Conservation (phyloP, 2,113 vertebrate species). For the Scophthalmus maximus region DNA sequence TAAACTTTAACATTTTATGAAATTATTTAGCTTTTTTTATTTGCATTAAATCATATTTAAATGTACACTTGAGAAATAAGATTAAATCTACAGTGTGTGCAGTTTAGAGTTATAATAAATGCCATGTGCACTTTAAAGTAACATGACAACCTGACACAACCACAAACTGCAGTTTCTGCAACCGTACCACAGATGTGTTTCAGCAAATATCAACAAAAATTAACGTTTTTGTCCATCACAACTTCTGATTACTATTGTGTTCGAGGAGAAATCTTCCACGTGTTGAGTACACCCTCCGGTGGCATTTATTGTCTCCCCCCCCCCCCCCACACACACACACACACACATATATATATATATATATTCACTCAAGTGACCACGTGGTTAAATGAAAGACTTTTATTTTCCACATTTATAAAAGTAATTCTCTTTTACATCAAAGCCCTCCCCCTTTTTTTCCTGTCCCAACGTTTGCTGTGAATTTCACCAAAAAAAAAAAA, state of each 20-base stretch:
- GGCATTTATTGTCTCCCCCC: too few species aligned
- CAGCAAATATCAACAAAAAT: too few species aligned
- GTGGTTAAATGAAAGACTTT: slow-evolving; percentile 92
- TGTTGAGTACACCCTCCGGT: too few species aligned
- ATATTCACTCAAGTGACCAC: slow-evolving; percentile 54
- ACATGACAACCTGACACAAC: not conserved
- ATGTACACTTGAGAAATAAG: too few species aligned
- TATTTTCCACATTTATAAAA: slow-evolving; percentile 98
- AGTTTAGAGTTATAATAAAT: too few species aligned
- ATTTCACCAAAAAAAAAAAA: slow-evolving; percentile 48
- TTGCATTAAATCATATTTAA: too few species aligned
- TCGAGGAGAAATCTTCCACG: slow-evolving; percentile 5
- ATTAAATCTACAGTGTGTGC: too few species aligned
- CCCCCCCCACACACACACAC: too few species aligned
- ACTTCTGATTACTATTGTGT: not conserved
- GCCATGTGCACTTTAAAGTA: not conserved
- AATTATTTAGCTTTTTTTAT: not conserved
- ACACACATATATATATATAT: slow-evolving; percentile 7
- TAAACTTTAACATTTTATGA: too few species aligned
- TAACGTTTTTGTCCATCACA: not conserved
- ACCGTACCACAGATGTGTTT: too few species aligned
- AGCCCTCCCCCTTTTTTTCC: slow-evolving; percentile 60
- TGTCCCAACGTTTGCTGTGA: slow-evolving; percentile 65
- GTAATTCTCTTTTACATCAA: slow-evolving; percentile 84
- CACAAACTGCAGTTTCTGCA: not conserved